These are phyloP conservation scores for Spilarctia lutea DNA, from an alignment of 2,888 invertebrate species.

Conservation along the genomic window DNA sequence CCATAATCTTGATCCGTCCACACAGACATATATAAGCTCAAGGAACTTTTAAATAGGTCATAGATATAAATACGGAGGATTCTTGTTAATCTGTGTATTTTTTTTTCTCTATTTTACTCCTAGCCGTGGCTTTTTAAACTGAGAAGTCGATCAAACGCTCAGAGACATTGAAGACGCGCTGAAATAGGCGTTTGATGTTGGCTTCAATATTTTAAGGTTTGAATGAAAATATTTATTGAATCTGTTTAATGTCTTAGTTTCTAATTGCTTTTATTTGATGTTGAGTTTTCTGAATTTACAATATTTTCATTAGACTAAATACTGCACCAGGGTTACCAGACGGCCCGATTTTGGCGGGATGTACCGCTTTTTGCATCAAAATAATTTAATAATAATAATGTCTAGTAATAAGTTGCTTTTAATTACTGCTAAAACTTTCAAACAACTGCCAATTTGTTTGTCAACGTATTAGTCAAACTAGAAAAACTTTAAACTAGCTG, in stretches of 20 bases:
- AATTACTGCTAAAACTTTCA: not conserved
- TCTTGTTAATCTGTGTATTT: not conserved
- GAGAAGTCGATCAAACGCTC: not conserved
- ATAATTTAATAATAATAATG: too few species aligned
- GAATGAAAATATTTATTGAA: not conserved
- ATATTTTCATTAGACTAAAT: too few species aligned
- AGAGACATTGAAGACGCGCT: not conserved
- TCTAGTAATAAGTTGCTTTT: not conserved
- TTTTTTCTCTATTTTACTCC: too few species aligned
- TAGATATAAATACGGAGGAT: not conserved
- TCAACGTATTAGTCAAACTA: too few species aligned
- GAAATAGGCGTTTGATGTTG: not conserved
- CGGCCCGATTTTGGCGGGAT: too few species aligned
- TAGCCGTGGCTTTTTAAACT: not conserved
- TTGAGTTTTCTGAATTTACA: not conserved
- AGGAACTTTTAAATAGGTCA: not conserved
- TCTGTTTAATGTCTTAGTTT: not conserved
- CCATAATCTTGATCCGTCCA: too few species aligned
- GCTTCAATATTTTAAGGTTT: not conserved
- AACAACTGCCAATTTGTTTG: not conserved
- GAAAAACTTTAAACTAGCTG: not conserved
- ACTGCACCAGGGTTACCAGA: too few species aligned
- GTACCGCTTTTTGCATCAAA: too few species aligned
- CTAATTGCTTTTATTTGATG: not conserved
- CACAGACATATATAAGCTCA: not conserved